Percentiles rank a stretch among this genome's conserved stretches.
phyloP scores from a whole-genome alignment of 2,888 invertebrate species.

The Scotopteryx bipunctaria region DNA sequence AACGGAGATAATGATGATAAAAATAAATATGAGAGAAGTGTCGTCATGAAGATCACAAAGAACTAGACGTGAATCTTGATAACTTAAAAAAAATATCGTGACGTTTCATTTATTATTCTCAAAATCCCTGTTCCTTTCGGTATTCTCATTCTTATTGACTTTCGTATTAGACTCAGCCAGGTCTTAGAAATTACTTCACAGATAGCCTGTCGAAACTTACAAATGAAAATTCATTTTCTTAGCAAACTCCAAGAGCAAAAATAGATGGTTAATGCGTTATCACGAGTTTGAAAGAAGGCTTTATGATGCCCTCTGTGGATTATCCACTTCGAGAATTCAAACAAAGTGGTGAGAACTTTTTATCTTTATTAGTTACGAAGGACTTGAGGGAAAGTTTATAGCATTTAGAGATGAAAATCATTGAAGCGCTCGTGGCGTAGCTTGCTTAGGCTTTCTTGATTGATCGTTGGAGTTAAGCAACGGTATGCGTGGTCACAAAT shows the following conservation, averaged over 20 bases:
- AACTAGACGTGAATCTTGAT: no score
- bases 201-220: constrained; percentile 13
- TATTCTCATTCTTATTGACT: neutral
- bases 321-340: constrained; percentile 6
- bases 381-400: neutral
- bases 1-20: no score
- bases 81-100: no score
- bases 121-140: neutral
- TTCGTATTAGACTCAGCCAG: constrained; percentile 8
- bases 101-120: no score
- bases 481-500: no score
- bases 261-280: neutral
- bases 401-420: neutral
- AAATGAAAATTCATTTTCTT: constrained; percentile 13
- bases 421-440: no score
- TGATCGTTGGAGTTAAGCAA: no score
- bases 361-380: constrained; percentile 6
- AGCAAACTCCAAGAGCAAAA: neutral
- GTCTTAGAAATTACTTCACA: constrained; percentile 12
- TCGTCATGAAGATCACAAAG: no score
- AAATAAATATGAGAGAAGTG: no score
- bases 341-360: constrained; percentile 11
- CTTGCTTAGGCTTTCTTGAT: no score
- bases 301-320: constrained; percentile 13
- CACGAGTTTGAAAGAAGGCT: constrained; percentile 9